Evolutionary conservation across 2,113 vertebrate species (phyloP), one percentile per base, ranked within the genome.

Genomic region (Brachypteracias leptosomus): DNA sequence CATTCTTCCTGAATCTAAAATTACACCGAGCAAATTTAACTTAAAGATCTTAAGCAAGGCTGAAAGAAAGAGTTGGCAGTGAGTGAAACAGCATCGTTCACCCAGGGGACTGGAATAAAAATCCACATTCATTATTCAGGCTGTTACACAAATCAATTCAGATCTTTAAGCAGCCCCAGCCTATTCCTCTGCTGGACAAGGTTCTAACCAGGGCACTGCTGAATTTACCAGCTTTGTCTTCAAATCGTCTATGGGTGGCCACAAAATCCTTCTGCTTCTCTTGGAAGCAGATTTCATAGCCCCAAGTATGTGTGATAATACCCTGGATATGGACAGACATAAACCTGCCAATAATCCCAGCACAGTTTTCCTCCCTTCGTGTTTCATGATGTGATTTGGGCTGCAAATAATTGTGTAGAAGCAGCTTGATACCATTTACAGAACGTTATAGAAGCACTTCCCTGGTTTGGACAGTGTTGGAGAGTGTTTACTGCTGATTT

Each of bases 51-150:
- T 31, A 58, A 83, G 67, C 68, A 67, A 71, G 36, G 71, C 40
- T 76, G 67, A 68, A 91, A 70, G 65, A 65, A 18, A 10, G 25
- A 86, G 35, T 19, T 71, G 62, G 47, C 7, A 68, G 19, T n/a
- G 38, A 89, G 20, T 28, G 28, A 61, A 96, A 81, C 16, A 76
- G 55, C 57, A 14, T n/a, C 7, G 1, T 42, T 92, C 12, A 11
- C 79, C 84, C 44, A 62, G 36, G 77, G 35, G 72, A 88, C 29
- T 1, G 2, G 44, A 93, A 36, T 75, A 83, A 59, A 70, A 83
- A 85, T 73, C 77, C 66, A 89, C 72, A 74, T 84, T 89, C 44
- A 83, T 95, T 93, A 72, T 68, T 63, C 59, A 58, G 88, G 73
- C 54, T 62, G 22, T 47, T 75, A 68, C 47, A 90, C 88, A 90